A percentile compares a stretch with the other conserved stretches of the same genome.
Conservation (phyloP, 2,113 vertebrate genomes). For the Corythaixoides concolor region DNA sequence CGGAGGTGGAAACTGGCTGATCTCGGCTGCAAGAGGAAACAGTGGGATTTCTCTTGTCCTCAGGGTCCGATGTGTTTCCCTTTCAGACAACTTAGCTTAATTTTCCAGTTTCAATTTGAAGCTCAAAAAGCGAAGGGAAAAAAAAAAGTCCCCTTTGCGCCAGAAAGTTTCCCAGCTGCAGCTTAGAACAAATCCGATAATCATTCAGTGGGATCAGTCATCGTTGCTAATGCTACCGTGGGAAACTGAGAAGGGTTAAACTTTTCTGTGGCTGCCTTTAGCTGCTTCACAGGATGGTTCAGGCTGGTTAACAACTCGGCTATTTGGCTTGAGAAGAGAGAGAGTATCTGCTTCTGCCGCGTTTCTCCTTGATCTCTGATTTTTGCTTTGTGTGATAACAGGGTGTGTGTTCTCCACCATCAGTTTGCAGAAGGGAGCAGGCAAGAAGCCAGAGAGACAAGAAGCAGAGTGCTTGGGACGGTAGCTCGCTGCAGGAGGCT, state of each 20-base stretch:
- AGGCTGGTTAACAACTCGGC: slow-evolving; percentile 39
- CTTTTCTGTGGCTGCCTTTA: slow-evolving; percentile 13
- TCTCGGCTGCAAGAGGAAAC: not conserved
- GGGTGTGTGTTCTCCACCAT: slow-evolving; percentile 1
- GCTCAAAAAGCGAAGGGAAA: not conserved
- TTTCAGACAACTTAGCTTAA: slow-evolving; percentile 30
- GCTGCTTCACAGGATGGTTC: not conserved
- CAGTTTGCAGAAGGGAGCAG: not conserved
- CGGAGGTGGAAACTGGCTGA: not conserved
- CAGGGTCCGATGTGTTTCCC: not conserved
- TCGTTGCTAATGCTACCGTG: not conserved
- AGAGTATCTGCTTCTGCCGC: not conserved
- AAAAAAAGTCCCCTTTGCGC: not conserved
- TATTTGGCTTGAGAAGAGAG: slow-evolving; percentile 55
- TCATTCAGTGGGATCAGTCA: slow-evolving; percentile 9
- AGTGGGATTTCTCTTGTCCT: slow-evolving; percentile 17
- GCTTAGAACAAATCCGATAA: slow-evolving; percentile 53
- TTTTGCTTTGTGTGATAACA: slow-evolving; percentile 6
- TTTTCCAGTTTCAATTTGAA: slow-evolving; percentile 31
- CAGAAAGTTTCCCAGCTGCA: slow-evolving; percentile 47
- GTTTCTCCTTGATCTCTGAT: slow-evolving; percentile 38
- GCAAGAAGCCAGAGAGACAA: not conserved
- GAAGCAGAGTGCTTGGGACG: not conserved
- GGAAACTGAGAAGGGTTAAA: slow-evolving; percentile 65
- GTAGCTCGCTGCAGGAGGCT: not conserved